phyloP scores from a whole-genome alignment of 2,113 vertebrate species.

The Pycnonotus jocosus region DNA sequence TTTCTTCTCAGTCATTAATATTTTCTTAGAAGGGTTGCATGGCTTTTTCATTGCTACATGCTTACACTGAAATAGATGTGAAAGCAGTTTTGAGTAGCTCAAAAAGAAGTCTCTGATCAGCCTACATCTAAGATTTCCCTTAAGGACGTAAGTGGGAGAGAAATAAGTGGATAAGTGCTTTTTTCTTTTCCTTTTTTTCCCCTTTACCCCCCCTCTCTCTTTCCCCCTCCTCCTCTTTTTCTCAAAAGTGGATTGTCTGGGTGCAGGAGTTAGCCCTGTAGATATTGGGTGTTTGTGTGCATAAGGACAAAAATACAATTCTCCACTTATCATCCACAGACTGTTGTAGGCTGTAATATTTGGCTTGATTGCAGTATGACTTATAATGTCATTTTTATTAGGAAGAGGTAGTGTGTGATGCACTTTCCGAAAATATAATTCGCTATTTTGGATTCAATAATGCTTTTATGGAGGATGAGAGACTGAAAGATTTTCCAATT shows the following conservation, averaged over 20 bases:
- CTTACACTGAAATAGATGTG: slow-evolving; percentile 22
- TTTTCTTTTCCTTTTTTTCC: not conserved
- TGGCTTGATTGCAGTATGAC: not conserved
- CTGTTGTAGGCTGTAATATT: slow-evolving; percentile 9
- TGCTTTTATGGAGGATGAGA: not conserved
- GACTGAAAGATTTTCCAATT: not conserved
- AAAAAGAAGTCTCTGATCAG: slow-evolving; percentile 29
- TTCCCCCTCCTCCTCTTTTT: not conserved
- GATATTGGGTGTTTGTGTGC: not conserved
- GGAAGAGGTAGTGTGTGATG: not conserved
- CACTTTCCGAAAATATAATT: slow-evolving; percentile 6
- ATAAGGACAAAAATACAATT: not conserved
- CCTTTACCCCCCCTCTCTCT: not conserved
- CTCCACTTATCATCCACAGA: not conserved
- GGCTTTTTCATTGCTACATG: not conserved
- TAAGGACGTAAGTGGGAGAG: not conserved
- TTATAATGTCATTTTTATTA: slow-evolving; percentile 29
- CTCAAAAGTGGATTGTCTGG: not conserved
- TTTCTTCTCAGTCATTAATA: not conserved
- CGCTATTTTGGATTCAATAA: not conserved
- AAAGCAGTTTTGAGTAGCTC: slow-evolving; percentile 37
- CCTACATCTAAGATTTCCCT: slow-evolving; percentile 39
- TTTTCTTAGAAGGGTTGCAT: slow-evolving; percentile 3
- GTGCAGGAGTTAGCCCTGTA: not conserved
- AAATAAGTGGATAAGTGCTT: slow-evolving; percentile 20